These are phyloP conservation scores for Spisula subtruncata DNA, from an alignment of 2,888 invertebrate species.

Conservation along the genomic window DNA sequence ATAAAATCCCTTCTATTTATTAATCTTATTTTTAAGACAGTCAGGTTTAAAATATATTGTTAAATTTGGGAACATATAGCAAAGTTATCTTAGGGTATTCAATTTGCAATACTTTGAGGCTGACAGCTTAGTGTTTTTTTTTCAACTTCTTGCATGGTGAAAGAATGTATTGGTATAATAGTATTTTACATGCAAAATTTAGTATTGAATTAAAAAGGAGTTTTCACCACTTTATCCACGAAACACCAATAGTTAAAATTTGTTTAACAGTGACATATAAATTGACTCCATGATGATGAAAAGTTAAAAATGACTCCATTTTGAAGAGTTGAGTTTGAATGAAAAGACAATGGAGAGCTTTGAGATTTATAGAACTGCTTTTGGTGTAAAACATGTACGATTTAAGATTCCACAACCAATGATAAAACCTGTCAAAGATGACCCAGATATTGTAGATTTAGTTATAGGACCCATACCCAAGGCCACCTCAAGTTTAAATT, in stretches of 20 bases:
- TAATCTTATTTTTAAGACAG: too few relatives aligned
- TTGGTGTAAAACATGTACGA: slow-evolving; percentile 29
- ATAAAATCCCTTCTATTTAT: too few relatives aligned
- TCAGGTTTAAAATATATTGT: too few relatives aligned
- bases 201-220: not conserved
- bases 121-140: not conserved
- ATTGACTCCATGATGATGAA: not conserved
- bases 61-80: too few relatives aligned
- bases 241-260: not conserved
- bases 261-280: not conserved
- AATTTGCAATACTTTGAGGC: too few relatives aligned
- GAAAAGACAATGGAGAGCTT: not conserved
- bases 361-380: slow-evolving; percentile 13
- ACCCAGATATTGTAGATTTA: slow-evolving; percentile 5
- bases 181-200: not conserved
- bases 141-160: slow-evolving; percentile 14
- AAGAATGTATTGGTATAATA: not conserved
- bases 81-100: too few relatives aligned
- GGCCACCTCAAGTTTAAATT: not conserved
- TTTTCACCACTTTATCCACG: not conserved
- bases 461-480: not conserved
- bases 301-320: not conserved
- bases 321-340: not conserved
- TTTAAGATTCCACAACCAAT: slow-evolving; percentile 10
- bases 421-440: not conserved